Conservation (phyloP, 2,797 vertebrate genomes). For the Prunella strophiata region DNA sequence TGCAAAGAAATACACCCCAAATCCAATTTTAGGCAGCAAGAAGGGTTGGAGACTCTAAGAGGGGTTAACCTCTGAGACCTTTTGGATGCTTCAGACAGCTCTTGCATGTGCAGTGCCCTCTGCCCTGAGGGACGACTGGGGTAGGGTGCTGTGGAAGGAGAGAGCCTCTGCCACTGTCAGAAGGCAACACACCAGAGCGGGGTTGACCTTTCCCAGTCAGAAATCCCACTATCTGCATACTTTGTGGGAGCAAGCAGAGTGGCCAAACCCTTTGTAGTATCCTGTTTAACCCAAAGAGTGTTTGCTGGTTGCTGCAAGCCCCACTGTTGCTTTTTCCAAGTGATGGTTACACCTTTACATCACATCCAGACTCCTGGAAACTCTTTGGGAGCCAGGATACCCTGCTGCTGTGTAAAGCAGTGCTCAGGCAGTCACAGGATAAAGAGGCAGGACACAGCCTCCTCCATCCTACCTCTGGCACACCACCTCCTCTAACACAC, state of each 20-base stretch:
- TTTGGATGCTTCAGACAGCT: background rate
- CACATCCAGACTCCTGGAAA: background rate
- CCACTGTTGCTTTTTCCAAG: accelerated
- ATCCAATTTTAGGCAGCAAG: background rate
- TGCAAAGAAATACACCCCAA: background rate
- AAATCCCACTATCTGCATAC: background rate
- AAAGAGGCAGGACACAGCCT: background rate
- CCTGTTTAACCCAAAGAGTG: background rate
- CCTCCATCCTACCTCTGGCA: background rate
- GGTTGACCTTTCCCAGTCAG: background rate
- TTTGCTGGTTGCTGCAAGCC: background rate
- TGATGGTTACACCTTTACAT: accelerated
- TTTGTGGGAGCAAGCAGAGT: background rate
- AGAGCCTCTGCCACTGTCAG: background rate
- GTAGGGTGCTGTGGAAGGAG: accelerated
- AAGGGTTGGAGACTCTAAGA: background rate
- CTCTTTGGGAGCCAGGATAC: background rate
- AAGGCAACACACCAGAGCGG: background rate
- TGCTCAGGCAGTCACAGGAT: background rate
- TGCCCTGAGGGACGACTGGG: background rate
- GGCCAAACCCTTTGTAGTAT: background rate
- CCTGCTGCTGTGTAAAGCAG: background rate
- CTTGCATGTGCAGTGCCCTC: background rate
- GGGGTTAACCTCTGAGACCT: background rate
- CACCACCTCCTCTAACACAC: background rate